Percentiles rank a stretch among this genome's conserved stretches.
Evolutionary conservation across 2,888 invertebrate species (phyloP).

Genomic region (Halictus quadricinctus): DNA sequence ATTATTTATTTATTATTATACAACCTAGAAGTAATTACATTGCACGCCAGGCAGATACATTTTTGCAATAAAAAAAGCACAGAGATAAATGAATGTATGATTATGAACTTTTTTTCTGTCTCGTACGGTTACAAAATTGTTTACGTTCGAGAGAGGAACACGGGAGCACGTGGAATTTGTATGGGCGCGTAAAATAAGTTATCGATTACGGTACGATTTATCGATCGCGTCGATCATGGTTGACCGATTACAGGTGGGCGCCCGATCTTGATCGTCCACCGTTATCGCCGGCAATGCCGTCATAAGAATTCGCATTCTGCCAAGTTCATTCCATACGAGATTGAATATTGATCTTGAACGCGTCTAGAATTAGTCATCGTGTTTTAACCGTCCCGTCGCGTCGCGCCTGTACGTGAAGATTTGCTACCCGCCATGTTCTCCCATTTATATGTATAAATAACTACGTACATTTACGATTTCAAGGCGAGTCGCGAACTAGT

Average conservation of each 20-base stretch:
- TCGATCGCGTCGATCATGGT: not conserved
- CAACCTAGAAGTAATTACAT: too few relatives aligned
- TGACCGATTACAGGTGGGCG: not conserved
- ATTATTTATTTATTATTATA: too few relatives aligned
- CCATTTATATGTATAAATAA: not conserved
- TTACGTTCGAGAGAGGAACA: not conserved
- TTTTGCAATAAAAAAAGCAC: too few relatives aligned
- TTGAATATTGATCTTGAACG: conserved; percentile 42
- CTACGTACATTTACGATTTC: not conserved
- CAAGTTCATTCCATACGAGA: conserved; percentile 16
- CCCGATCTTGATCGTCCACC: conserved; percentile 11
- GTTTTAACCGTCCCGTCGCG: not conserved
- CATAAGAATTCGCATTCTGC: conserved; percentile 3
- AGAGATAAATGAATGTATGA: not conserved
- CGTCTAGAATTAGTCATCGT: conserved; percentile 39
- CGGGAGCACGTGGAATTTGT: not conserved
- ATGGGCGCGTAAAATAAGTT: not conserved
- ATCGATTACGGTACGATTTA: not conserved
- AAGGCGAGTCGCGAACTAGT: not conserved
- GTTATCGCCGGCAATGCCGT: conserved; percentile 20
- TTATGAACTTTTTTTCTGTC: not conserved
- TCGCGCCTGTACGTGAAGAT: not conserved
- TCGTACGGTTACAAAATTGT: not conserved
- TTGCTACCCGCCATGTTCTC: not conserved
- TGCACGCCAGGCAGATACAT: too few relatives aligned